Evolutionary conservation across 2,888 invertebrate genomes (phyloP).

Genomic region (Volucella bombylans): DNA sequence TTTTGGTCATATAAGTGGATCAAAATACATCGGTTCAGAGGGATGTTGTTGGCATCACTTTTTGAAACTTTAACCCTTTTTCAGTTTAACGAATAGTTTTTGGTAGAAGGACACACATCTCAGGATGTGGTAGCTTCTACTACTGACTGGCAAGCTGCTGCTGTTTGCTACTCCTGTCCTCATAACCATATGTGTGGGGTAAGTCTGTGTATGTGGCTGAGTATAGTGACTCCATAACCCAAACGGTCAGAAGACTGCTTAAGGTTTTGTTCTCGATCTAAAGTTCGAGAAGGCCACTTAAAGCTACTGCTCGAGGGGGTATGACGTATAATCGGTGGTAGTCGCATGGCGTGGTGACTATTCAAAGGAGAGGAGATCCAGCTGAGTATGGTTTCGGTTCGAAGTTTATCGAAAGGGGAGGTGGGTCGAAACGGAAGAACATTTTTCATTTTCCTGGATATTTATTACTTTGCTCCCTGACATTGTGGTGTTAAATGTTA

Average conservation of each 20-base stretch:
- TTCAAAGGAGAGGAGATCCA: constrained; percentile 12
- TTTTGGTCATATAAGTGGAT: constrained; percentile 54
- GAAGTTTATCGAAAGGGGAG: constrained; percentile 69
- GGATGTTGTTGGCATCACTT: constrained; percentile 70
- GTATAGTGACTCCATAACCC: constrained; percentile 15
- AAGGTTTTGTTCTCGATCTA: constrained; percentile 60
- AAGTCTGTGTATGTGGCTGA: not conserved
- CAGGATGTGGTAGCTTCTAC: constrained; percentile 3
- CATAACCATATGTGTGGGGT: constrained; percentile 42
- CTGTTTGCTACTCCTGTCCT: constrained; percentile 4
- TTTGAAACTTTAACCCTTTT: constrained; percentile 70
- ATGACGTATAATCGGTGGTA: constrained; percentile 61
- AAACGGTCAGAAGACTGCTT: constrained; percentile 59
- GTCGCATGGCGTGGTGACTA: not conserved
- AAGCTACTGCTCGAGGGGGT: constrained; percentile 44
- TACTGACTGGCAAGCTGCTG: not conserved
- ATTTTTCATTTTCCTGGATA: constrained; percentile 74
- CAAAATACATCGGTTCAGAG: constrained; percentile 37
- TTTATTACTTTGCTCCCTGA: constrained; percentile 73
- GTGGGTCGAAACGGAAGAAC: constrained; percentile 57
- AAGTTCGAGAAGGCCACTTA: constrained; percentile 65
- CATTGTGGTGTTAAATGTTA: constrained; percentile 73
- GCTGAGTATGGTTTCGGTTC: constrained; percentile 42
- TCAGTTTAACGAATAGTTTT: constrained; percentile 29
- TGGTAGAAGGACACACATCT: constrained; percentile 13